Conservation (phyloP, 2,797 vertebrate species). For the Mormyrus proboscirostris region DNA sequence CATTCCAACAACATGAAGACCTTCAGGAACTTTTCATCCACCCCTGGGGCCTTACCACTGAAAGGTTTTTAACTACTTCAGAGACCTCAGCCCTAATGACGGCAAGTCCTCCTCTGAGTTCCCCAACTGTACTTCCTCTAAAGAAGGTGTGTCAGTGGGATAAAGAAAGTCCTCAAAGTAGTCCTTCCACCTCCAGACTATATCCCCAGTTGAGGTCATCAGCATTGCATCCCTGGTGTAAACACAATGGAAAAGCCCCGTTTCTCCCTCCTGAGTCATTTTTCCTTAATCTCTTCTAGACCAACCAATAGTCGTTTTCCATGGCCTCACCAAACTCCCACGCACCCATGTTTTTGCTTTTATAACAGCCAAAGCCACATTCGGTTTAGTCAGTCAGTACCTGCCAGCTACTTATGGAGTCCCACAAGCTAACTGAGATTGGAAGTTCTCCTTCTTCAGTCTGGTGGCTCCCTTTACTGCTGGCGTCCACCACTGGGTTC, state of each 20-base stretch:
- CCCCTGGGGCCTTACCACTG: not conserved
- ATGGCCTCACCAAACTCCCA: not conserved
- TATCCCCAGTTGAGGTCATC: not conserved
- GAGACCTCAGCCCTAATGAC: not conserved
- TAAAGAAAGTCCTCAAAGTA: not conserved
- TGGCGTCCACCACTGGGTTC: not conserved
- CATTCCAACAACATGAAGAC: not conserved
- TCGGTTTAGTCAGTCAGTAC: not conserved
- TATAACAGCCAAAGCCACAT: not conserved
- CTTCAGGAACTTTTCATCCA: not conserved
- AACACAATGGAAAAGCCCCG: not conserved
- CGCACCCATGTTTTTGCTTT: not conserved
- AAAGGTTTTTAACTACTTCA: not conserved
- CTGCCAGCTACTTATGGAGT: not conserved
- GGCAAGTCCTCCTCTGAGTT: not conserved
- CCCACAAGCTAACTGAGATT: not conserved
- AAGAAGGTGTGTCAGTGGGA: not conserved
- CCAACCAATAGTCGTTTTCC: not conserved
- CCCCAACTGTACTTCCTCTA: not conserved
- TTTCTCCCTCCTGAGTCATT: not conserved
- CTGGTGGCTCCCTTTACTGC: not conserved
- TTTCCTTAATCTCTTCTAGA: not conserved
- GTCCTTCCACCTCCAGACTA: not conserved
- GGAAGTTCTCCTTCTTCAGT: not conserved
- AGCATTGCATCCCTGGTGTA: not conserved